A percentile compares a stretch with the other conserved stretches of the same genome.
These are phyloP conservation scores for Neoitamus cyanurus DNA, from an alignment of 2,888 invertebrate species.

Conservation along the genomic window DNA sequence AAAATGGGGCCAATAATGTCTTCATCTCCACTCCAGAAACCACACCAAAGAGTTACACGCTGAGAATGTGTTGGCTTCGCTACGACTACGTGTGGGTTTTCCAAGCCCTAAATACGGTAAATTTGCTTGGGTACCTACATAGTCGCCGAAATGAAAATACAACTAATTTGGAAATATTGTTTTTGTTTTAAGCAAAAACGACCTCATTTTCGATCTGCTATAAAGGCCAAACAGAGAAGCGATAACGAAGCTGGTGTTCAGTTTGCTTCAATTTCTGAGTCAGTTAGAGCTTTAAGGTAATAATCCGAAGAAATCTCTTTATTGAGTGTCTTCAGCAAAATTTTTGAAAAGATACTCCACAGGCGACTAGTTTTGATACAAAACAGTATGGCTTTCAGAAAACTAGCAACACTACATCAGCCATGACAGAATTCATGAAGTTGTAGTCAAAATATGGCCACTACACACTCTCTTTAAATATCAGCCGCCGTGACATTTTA, in stretches of 20 bases:
- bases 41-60: not conserved
- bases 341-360: too few species aligned
- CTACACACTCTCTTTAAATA: too few species aligned
- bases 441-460: too few species aligned
- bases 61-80: not conserved
- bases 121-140: not conserved
- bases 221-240: not conserved
- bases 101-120: not conserved
- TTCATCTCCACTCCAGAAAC: not conserved
- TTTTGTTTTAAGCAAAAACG: not conserved
- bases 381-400: too few species aligned
- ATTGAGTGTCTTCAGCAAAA: too few species aligned
- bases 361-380: too few species aligned
- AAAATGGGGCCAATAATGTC: not conserved
- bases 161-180: not conserved
- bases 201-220: not conserved
- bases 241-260: not conserved
- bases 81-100: not conserved
- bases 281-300: not conserved
- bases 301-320: too few species aligned
- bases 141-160: not conserved
- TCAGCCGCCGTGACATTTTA: too few species aligned
- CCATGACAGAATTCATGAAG: too few species aligned
- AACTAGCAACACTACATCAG: too few species aligned
- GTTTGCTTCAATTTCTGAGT: not conserved